Percentiles rank a stretch among this genome's conserved stretches.
These are phyloP conservation scores for Pygocentrus nattereri DNA, from an alignment of 2,797 vertebrate genomes.

Conservation along the genomic window DNA sequence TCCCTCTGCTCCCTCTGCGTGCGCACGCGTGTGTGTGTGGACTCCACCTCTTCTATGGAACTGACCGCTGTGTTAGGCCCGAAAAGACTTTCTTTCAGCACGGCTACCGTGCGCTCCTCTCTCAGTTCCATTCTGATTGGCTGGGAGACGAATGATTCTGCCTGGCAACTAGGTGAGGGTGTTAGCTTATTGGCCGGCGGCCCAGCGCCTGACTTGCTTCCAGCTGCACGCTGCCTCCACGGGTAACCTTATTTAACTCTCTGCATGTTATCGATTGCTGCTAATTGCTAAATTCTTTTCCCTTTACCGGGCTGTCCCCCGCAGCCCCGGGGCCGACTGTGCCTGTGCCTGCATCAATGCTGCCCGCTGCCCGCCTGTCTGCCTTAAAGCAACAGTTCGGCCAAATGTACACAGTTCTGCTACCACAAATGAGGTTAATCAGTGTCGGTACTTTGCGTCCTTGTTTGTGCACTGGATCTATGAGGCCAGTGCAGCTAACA, in stretches of 20 bases:
- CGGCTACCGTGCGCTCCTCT: constrained; percentile 5
- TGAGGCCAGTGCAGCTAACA: too few species aligned
- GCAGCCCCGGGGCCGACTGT: neutral
- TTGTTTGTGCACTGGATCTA: neutral
- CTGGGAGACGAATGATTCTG: constrained; percentile 63
- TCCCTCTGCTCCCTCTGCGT: neutral
- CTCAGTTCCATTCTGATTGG: neutral
- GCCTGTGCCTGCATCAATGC: constrained; percentile 9
- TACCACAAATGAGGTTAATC: neutral
- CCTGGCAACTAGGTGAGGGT: constrained; percentile 69
- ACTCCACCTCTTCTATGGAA: constrained; percentile 67
- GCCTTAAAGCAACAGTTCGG: neutral
- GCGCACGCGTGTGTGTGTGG: neutral
- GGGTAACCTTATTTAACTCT: constrained; percentile 56
- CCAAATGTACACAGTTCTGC: neutral
- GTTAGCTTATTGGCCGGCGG: constrained; percentile 45
- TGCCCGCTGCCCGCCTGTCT: neutral
- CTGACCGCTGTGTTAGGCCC: constrained; percentile 59
- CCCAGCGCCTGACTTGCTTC: constrained; percentile 64
- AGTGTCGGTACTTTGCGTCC: neutral
- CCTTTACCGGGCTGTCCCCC: constrained; percentile 67
- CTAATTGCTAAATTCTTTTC: constrained; percentile 80
- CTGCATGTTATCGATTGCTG: constrained; percentile 71
- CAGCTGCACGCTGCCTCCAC: constrained; percentile 67
- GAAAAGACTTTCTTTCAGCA: constrained; percentile 57